A percentile compares a stretch with the other conserved stretches of the same genome.
Evolutionary conservation across 2,797 vertebrate species (phyloP).

Genomic region (Sarcophilus harrisii): DNA sequence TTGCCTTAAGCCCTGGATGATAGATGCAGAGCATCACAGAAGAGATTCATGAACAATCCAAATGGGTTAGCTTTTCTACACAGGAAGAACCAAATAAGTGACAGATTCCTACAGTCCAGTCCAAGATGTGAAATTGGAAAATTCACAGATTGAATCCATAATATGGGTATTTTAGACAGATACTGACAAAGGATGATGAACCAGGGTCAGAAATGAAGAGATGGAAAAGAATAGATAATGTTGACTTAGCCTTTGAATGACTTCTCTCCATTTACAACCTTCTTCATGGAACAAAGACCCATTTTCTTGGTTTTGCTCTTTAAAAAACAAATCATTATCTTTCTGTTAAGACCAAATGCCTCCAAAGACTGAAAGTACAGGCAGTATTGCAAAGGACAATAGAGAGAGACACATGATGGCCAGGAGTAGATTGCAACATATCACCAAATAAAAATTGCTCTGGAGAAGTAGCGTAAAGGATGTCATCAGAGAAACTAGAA

Average conservation of each 20-base stretch:
- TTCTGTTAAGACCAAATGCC: background rate
- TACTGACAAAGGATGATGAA: too few relatives aligned
- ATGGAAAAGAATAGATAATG: background rate
- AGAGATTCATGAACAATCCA: too few relatives aligned
- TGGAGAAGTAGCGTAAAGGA: background rate
- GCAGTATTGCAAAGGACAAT: background rate
- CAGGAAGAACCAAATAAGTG: too few relatives aligned
- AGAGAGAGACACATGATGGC: background rate
- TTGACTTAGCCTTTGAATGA: background rate
- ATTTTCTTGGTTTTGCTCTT: background rate
- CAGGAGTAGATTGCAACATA: background rate
- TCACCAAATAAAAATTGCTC: background rate
- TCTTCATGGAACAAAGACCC: background rate
- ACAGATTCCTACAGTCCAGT: too few relatives aligned
- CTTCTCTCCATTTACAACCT: background rate
- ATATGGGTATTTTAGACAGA: too few relatives aligned
- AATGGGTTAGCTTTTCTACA: too few relatives aligned
- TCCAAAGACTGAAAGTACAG: background rate
- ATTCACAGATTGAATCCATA: too few relatives aligned
- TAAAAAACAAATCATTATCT: background rate
- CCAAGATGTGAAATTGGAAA: too few relatives aligned
- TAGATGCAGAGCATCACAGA: too few relatives aligned
- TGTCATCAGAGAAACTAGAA: background rate
- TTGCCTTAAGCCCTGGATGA: too few relatives aligned
- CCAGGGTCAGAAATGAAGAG: too few relatives aligned